Percentiles rank a stretch among this genome's conserved stretches.
These are phyloP conservation scores for Epinephelus cyanopodus DNA, from an alignment of 2,113 vertebrate species.

Conservation along the genomic window DNA sequence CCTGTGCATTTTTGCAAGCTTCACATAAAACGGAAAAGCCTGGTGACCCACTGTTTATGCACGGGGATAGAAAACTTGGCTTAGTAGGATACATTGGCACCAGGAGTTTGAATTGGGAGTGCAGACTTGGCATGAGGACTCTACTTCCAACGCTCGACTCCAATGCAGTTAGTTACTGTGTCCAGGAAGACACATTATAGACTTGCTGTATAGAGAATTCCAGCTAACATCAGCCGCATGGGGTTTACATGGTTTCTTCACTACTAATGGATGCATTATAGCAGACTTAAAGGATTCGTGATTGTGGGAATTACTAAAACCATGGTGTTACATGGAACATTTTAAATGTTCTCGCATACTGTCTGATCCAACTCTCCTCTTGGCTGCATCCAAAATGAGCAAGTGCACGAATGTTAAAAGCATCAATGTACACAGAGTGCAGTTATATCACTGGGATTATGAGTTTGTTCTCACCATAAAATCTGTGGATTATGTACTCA, in stretches of 20 bases:
- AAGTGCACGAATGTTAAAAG: neutral
- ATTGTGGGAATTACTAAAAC: neutral
- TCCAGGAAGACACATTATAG: conserved; percentile 4
- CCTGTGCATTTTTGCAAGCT: conserved; percentile 43
- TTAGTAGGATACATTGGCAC: conserved; percentile 38
- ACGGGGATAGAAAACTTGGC: conserved; percentile 45
- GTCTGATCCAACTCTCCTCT: neutral
- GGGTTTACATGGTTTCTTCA: neutral
- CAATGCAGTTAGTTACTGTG: conserved; percentile 24
- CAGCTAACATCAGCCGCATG: neutral
- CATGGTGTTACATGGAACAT: neutral
- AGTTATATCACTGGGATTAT: conserved; percentile 3
- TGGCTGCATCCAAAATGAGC: neutral
- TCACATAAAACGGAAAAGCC: conserved; percentile 33
- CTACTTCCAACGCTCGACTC: neutral
- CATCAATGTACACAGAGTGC: neutral
- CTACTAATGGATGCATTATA: neutral
- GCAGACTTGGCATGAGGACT: conserved; percentile 46
- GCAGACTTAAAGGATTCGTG: too few species aligned
- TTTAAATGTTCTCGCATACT: neutral
- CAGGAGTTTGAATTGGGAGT: conserved; percentile 23
- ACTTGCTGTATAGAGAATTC: conserved; percentile 1
- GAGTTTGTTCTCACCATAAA: neutral
- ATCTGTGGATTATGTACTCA: conserved; percentile 15
- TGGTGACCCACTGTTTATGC: conserved; percentile 35